Evolutionary conservation across 1,140 invertebrate species (phyloP).

Genomic region (Apis laboriosa): DNA sequence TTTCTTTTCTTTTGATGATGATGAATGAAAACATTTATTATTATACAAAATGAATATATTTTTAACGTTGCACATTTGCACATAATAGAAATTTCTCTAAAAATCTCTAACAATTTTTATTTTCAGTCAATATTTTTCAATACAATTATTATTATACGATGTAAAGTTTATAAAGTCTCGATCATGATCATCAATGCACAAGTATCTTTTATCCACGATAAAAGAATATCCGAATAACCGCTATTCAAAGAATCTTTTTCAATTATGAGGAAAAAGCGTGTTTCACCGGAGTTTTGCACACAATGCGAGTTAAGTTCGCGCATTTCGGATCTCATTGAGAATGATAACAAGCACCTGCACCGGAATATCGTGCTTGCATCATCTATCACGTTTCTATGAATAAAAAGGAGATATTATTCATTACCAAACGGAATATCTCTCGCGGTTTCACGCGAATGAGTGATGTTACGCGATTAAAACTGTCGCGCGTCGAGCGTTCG

Average conservation of each 20-base stretch:
- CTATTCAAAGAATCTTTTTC: too few relatives aligned
- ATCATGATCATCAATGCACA: not conserved
- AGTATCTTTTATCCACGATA: too few relatives aligned
- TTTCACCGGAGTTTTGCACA: too few relatives aligned
- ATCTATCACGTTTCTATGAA: slow-evolving; percentile 17
- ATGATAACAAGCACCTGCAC: slow-evolving; percentile 6
- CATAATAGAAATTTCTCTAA: too few relatives aligned
- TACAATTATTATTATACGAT: not conserved
- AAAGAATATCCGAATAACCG: too few relatives aligned
- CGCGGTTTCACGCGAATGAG: not conserved
- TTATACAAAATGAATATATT: too few relatives aligned
- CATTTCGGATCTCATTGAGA: not conserved
- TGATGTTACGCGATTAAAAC: not conserved
- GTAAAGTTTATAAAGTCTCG: not conserved
- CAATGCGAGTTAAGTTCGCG: not conserved
- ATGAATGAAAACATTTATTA: too few relatives aligned
- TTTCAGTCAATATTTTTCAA: not conserved
- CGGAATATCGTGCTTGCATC: not conserved
- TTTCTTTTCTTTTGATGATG: too few relatives aligned
- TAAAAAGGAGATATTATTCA: not conserved
- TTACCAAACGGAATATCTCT: not conserved
- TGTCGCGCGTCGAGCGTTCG: slow-evolving; percentile 33
- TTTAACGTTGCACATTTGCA: too few relatives aligned
- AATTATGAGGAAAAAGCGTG: too few relatives aligned
- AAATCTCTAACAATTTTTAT: too few relatives aligned